phyloP scores from a whole-genome alignment of 2,888 invertebrate genomes.

The Theodoxus fluviatilis region DNA sequence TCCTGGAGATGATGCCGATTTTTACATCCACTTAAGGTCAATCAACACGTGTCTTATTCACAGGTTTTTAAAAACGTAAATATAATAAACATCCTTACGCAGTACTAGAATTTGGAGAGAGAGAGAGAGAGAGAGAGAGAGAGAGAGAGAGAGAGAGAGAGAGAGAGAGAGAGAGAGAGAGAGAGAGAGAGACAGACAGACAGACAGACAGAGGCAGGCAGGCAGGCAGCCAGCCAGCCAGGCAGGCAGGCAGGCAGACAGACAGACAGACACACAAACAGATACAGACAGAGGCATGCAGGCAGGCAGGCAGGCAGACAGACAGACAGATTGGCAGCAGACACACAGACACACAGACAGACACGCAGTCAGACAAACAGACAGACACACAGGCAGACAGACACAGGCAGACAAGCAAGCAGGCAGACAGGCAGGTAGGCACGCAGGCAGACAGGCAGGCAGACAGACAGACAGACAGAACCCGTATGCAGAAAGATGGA shows the following conservation, averaged over 20 bases:
- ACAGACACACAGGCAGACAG: too few species aligned
- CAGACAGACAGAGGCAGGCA: not conserved
- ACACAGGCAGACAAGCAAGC: too few species aligned
- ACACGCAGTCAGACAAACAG: too few species aligned
- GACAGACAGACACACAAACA: not conserved
- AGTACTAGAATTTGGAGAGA: not conserved
- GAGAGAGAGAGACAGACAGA: not conserved
- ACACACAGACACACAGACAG: constrained; percentile 9
- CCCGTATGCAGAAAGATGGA: constrained; percentile 19
- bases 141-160: constrained; percentile 6
- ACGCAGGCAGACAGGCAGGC: not conserved
- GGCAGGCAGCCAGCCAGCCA: not conserved
- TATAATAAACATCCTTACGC: too few species aligned
- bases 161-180: not conserved
- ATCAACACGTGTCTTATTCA: too few species aligned
- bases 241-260: not conserved
- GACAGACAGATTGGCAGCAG: constrained; percentile 15
- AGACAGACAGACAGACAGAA: constrained; percentile 23
- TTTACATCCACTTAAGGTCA: too few species aligned
- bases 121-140: constrained; percentile 21
- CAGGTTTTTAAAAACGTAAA: too few species aligned
- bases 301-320: constrained; percentile 11
- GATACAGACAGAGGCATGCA: not conserved
- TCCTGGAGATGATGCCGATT: too few species aligned
- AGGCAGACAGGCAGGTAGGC: too few species aligned